phyloP scores from a whole-genome alignment of 2,113 vertebrate species.

The Gadus chalcogrammus region DNA sequence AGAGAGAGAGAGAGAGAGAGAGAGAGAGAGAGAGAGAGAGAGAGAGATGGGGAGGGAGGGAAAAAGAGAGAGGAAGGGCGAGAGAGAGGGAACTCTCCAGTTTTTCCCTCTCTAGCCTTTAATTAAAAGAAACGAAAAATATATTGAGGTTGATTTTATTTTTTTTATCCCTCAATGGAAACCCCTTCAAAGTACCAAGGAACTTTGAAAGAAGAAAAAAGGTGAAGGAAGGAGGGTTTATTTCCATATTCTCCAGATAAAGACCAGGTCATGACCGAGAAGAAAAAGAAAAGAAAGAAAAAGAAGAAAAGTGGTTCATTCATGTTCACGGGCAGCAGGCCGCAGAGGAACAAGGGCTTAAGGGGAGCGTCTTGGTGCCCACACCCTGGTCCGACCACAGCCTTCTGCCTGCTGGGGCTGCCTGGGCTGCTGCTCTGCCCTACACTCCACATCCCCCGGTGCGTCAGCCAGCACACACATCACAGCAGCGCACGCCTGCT shows the following conservation, averaged over 20 bases:
- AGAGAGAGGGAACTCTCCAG: conserved; percentile 8
- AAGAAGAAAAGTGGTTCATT: too few species aligned
- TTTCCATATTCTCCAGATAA: conserved; percentile 13
- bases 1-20: neutral
- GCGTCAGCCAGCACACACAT: conserved; percentile 36
- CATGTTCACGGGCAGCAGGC: too few species aligned
- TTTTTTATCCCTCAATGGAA: conserved; percentile 44
- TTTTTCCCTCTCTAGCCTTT: neutral
- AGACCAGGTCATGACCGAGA: conserved; percentile 12
- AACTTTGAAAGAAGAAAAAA: neutral
- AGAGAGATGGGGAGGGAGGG: neutral
- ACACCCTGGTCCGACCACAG: conserved; percentile 45
- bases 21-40: conserved; percentile 9
- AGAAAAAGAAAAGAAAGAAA: too few species aligned
- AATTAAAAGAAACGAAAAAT: neutral
- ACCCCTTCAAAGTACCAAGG: conserved; percentile 11
- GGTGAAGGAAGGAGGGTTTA: conserved; percentile 20
- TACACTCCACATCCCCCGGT: conserved; percentile 31
- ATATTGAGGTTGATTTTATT: neutral
- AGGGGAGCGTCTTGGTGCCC: conserved; percentile 38
- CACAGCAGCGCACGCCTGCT: too few species aligned
- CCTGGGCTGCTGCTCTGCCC: too few species aligned
- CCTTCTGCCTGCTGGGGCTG: conserved; percentile 42
- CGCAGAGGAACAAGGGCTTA: too few species aligned
- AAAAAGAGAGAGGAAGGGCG: conserved; percentile 5